Conservation (phyloP, 2,797 vertebrate genomes). For the Acomys russatus region DNA sequence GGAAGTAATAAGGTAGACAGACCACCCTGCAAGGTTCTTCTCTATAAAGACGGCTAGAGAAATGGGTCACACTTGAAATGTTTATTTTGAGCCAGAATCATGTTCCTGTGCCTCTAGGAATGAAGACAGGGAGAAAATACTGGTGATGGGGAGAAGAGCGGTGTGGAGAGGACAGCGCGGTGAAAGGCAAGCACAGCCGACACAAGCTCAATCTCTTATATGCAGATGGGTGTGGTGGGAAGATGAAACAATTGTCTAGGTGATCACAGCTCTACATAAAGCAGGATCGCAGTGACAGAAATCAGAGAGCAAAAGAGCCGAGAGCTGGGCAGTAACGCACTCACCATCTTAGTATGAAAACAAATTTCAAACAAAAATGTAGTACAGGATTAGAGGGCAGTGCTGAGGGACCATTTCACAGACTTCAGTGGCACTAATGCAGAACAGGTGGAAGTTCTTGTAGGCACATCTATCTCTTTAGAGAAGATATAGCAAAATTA, state of each 20-base stretch:
- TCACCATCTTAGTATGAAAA: background rate
- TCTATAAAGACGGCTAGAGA: background rate
- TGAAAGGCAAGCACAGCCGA: background rate
- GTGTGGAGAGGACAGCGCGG: background rate
- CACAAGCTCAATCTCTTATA: background rate
- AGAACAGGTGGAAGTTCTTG: background rate
- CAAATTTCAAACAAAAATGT: background rate
- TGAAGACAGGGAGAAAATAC: background rate
- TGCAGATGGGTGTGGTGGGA: background rate
- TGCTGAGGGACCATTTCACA: background rate
- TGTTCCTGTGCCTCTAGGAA: background rate
- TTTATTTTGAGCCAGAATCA: conserved; percentile 20
- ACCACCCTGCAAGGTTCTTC: background rate
- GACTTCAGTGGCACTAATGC: background rate
- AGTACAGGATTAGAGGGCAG: background rate
- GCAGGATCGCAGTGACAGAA: background rate
- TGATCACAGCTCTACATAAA: conserved; percentile 46
- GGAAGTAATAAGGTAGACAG: background rate
- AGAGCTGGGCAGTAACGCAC: background rate
- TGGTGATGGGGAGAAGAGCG: background rate
- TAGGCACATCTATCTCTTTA: background rate
- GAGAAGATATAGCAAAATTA: conserved; percentile 13
- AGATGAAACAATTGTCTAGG: background rate
- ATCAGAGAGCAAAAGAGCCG: background rate
- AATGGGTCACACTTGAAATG: background rate